These are phyloP conservation scores for Diarsia dahlii DNA, from an alignment of 2,888 invertebrate genomes.

Conservation along the genomic window DNA sequence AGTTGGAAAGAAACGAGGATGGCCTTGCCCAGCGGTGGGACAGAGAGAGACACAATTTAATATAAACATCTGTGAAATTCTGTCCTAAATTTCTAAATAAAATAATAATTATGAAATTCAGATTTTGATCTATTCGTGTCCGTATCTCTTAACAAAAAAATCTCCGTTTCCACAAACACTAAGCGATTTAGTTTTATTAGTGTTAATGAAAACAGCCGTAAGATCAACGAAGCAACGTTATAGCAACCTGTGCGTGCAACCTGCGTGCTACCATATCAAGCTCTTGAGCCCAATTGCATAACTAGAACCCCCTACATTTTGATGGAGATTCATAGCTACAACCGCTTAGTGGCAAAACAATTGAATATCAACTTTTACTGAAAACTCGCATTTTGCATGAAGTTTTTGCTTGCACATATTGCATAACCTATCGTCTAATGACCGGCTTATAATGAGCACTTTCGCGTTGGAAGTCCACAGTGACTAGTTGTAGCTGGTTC, in stretches of 20 bases:
- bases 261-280: neutral
- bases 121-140: neutral
- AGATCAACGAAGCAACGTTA: too few species aligned
- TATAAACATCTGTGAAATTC: too few species aligned
- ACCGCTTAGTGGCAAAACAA: neutral
- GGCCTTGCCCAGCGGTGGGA: too few species aligned
- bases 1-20: too few species aligned
- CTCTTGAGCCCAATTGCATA: neutral
- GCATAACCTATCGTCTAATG: too few species aligned
- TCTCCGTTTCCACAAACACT: neutral
- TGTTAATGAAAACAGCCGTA: neutral
- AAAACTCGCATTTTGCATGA: too few species aligned
- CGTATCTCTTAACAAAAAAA: neutral
- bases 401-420: too few species aligned
- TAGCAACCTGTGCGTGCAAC: neutral
- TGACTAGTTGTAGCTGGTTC: too few species aligned
- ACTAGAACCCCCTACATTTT: neutral
- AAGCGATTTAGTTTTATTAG: neutral
- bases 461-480: too few species aligned
- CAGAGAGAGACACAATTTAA: too few species aligned
- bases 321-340: neutral
- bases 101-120: neutral
- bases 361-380: too few species aligned
- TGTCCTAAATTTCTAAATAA: neutral
- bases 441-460: too few species aligned